Base-by-base conservation (phyloP, 2,797 vertebrate genomes). In the Periophthalmus magnuspinnatus region DNA sequence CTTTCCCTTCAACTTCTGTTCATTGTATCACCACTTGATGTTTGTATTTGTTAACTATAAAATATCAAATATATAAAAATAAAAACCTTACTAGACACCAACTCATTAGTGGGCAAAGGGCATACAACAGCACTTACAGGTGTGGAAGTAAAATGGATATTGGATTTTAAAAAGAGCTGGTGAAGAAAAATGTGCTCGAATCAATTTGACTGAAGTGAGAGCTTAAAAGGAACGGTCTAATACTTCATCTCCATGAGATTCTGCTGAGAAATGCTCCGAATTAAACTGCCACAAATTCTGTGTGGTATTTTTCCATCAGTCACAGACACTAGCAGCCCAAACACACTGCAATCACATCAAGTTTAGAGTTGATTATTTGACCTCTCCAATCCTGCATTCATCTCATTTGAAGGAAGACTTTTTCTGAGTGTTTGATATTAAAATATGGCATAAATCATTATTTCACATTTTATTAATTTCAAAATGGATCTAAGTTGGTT, bases 101-200 rank as follows among this genome's bases (percentile, higher is more conserved):
- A 70, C 56, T 38, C 66, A 76, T 81, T 73, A 71, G 58, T 63
- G 50, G 52, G 62, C 62, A 5, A 61, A 11, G 22, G 71, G 62
- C 60, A 68, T 50, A 69, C 74, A 71, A 68, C 62, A 65, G 75
- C 55, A 77, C 69, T 71, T 61, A 68, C 55, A 59, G 77, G 68
- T 38, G 48, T 58, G 21, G 32, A 48, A 69, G 50, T 9, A 61
- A 66, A 73, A 55, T 41, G 45, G 65, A 70, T 73, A 65, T 22
- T 10, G 54, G 21, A 71, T 73, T 61, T 54, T 55, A 8, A 59
- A 59, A 59, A 59, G 4, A 32, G 6, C 6, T 14, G 33, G 32
- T 32, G 33, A 17, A 14, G 32, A 33, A 9, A 34, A 59, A 19
- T 59, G 57, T 34, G 57, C 38, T 58, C 4, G 21, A 55, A 21